Evolutionary conservation across 2,113 vertebrate species (phyloP).

Genomic region (Lagopus leucura): DNA sequence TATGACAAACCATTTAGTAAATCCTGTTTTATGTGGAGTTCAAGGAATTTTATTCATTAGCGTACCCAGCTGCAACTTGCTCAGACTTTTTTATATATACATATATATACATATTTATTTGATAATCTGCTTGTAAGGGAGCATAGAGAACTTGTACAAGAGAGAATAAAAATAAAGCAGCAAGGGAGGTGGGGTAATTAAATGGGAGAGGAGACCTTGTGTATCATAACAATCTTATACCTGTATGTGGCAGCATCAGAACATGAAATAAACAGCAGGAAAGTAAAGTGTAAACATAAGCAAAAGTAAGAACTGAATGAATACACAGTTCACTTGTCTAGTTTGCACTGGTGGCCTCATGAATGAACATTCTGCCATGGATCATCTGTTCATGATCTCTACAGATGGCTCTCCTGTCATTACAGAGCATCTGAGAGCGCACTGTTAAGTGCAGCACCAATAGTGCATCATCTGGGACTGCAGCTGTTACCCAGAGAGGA

Average conservation of each 20-base stretch:
- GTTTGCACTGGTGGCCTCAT: constrained; percentile 1
- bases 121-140: background rate
- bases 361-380: background rate
- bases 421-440: background rate
- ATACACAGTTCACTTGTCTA: constrained; percentile 29
- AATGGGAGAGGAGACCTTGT: background rate
- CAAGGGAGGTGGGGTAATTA: background rate
- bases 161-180: background rate
- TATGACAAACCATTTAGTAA: background rate
- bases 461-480: constrained; percentile 24
- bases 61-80: background rate
- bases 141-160: background rate
- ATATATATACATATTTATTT: background rate
- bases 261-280: background rate
- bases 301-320: background rate
- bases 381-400: constrained; percentile 45
- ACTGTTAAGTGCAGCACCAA: background rate
- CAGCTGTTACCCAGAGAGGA: constrained; percentile 39
- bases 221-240: background rate
- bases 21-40: background rate
- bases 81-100: background rate
- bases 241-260: constrained; percentile 37
- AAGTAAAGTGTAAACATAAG: constrained; percentile 10
- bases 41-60: background rate
- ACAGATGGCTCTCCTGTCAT: background rate